phyloP scores from a whole-genome alignment of 2,888 invertebrate genomes.

The Nomada hirtipes region DNA sequence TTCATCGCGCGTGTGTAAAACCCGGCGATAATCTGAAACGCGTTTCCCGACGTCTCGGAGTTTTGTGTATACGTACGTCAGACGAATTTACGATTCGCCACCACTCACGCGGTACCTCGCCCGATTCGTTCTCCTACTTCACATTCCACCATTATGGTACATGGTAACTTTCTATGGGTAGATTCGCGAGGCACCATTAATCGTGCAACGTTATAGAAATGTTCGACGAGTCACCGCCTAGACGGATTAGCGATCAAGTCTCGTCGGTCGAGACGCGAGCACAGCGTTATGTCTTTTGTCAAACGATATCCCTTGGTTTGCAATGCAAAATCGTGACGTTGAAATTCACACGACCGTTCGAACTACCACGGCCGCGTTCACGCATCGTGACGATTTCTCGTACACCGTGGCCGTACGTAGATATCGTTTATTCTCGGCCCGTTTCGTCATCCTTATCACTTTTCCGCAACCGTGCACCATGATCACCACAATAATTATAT shows the following conservation, averaged over 20 bases:
- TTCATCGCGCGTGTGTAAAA: neutral
- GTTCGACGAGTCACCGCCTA: no score
- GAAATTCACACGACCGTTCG: constrained; percentile 12
- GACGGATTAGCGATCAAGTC: no score
- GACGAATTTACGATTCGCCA: constrained; percentile 29
- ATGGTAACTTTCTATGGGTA: neutral
- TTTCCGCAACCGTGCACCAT: constrained; percentile 31
- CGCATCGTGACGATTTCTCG: constrained; percentile 32
- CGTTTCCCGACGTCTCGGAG: neutral
- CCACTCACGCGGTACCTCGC: no score
- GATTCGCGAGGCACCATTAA: neutral
- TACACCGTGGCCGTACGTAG: constrained; percentile 5
- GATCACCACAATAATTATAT: neutral
- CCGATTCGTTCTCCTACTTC: neutral
- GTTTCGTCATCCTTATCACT: constrained; percentile 54
- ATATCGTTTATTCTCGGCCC: constrained; percentile 47
- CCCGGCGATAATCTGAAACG: constrained; percentile 12
- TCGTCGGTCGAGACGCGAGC: no score
- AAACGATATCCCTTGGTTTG: neutral
- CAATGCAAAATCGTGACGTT: constrained; percentile 11
- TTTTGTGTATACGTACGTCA: constrained; percentile 9
- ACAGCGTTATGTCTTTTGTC: neutral
- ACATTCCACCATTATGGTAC: neutral
- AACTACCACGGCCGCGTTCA: constrained; percentile 31
- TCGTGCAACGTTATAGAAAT: neutral